These are phyloP conservation scores for Stichodactyla helianthus DNA, from an alignment of 64 coral and sea anemone genomes.

Conservation along the genomic window DNA sequence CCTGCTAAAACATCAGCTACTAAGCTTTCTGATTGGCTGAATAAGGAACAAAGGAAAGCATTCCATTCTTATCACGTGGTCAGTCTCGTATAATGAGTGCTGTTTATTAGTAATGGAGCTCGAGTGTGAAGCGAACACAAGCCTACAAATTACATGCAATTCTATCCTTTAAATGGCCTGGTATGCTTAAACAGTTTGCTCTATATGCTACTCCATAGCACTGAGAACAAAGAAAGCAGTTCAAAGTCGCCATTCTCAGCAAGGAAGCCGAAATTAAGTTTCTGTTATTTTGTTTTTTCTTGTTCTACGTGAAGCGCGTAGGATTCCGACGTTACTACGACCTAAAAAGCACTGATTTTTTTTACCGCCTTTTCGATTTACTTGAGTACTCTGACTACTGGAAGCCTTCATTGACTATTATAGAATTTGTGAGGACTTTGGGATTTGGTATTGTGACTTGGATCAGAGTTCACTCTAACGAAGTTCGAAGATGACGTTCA, in stretches of 20 bases:
- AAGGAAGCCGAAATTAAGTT: background rate
- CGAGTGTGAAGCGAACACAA: conserved; percentile 20
- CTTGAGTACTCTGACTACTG: background rate
- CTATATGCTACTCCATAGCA: background rate
- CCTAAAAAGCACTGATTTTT: conserved; percentile 2
- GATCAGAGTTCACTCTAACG: background rate
- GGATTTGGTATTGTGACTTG: conserved; percentile 8
- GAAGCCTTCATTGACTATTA: background rate
- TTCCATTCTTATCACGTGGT: conserved; percentile 71
- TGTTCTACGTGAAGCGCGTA: background rate
- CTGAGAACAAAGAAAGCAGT: background rate
- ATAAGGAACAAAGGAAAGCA: conserved; percentile 14
- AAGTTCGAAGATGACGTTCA: conserved; percentile 15
- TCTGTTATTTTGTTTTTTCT: background rate
- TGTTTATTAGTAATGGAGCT: conserved; percentile 37
- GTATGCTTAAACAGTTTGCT: background rate
- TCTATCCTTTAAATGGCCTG: background rate
- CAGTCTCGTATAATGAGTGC: conserved; percentile 25
- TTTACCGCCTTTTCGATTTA: conserved; percentile 11
- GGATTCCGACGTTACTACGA: conserved; percentile 67
- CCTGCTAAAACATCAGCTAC: background rate
- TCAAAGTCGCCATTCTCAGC: background rate
- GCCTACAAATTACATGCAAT: conserved; percentile 3
- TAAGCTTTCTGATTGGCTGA: conserved; percentile 4
- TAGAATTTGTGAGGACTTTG: background rate